phyloP scores from a whole-genome alignment of 1,140 invertebrate genomes.

The Drosophila malerkotliana region DNA sequence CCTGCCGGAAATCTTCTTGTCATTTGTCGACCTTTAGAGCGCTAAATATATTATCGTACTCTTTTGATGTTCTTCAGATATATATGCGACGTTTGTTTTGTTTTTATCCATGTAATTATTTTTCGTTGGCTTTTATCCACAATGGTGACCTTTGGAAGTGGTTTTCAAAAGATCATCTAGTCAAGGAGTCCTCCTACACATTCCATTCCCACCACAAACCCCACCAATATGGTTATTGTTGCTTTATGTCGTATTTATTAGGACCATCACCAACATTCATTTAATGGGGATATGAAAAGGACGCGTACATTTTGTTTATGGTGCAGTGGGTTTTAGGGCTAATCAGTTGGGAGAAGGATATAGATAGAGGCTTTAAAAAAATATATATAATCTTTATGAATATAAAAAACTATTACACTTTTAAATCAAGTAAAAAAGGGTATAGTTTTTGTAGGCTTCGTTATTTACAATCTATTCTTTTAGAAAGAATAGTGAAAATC shows the following conservation, averaged over 20 bases:
- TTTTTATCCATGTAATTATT: slow-evolving; percentile 36
- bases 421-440: background rate
- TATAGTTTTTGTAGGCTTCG: background rate
- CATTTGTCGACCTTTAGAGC: slow-evolving; percentile 76
- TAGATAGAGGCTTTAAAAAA: background rate
- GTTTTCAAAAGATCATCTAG: slow-evolving; percentile 20
- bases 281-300: slow-evolving; percentile 17
- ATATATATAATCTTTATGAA: background rate
- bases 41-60: slow-evolving; percentile 36
- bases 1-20: slow-evolving; percentile 76
- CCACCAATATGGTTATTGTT: slow-evolving; percentile 3
- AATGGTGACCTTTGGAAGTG: slow-evolving; percentile 23
- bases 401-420: background rate
- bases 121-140: slow-evolving; percentile 10
- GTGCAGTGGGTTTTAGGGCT: slow-evolving; percentile 9
- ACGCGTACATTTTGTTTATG: slow-evolving; percentile 18
- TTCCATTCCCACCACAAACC: slow-evolving; percentile 15
- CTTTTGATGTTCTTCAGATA: slow-evolving; percentile 22
- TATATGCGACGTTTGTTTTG: slow-evolving; percentile 11
- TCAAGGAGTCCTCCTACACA: slow-evolving; percentile 8
- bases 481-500: background rate
- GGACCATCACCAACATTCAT: slow-evolving; percentile 40
- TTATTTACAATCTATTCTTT: background rate
- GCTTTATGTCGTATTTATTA: slow-evolving; percentile 25
- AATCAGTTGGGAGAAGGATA: background rate